Base-by-base conservation (phyloP, 2,797 vertebrate genomes). In the Yasuhikotakia modesta region DNA sequence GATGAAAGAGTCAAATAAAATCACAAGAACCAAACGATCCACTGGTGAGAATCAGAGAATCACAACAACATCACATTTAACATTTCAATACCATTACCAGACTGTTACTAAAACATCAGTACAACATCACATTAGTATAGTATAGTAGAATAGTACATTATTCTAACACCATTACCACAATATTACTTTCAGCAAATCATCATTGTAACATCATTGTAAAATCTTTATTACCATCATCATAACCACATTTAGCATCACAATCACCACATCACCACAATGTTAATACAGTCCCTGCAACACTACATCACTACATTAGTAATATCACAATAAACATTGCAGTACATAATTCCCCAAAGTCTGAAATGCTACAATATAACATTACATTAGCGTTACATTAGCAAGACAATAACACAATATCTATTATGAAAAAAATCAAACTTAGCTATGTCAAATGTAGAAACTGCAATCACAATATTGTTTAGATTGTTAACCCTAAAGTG, bases 21-120 rank as follows among this genome's bases (percentile, higher is more conserved):
- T 19, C 6, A 52, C 39, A n/a, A 63, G 52, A 14, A 35, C 45
- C 22, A 82, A 4, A 30, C 13, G 4, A 2, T 79, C 87, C 1
- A 12, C 67, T 3, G 82, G 93, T 92, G 65, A 82, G 89, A 55
- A 14, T 19, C 13, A 43, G 65, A 82, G 89, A 55, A 14, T 19
- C 13, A 43, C 22, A 58, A 32, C 24, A 22, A 27, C 22, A 60
- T 7, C 27, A 61, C 7, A 43, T 16, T 43, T 39, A 39, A 65
- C 35, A 64, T 12, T 1, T 39, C 61, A 19, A 39, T 12, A 12
- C 8, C 32, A 60, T 17, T 5, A 30, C 0, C 7, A 24, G 3
- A 22, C 4, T 14, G 16, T 50, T 16, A 17, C 16, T 17, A 4
- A 0, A 48, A 48, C 46, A 48, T 14, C 14, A 48, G 2, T 48